Conservation (phyloP, 2,888 invertebrate species). For the Phytoseiulus persimilis region DNA sequence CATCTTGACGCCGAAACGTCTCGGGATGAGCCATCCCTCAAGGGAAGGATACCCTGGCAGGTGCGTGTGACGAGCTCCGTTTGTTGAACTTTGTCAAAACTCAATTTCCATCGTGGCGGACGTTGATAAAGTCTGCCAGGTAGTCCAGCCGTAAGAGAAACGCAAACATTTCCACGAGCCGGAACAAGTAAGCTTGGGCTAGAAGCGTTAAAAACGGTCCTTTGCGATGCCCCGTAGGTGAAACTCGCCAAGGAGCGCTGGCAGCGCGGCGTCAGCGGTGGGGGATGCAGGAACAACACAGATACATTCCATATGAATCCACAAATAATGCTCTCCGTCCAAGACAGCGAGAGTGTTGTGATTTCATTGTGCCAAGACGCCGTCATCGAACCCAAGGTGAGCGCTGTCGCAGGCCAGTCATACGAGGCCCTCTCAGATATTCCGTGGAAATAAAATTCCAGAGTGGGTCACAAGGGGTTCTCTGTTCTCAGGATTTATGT, state of each 20-base stretch:
- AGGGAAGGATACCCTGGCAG: constrained; percentile 72
- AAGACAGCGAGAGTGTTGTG: constrained; percentile 61
- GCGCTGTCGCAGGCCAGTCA: constrained; percentile 35
- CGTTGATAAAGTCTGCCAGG: too few species aligned
- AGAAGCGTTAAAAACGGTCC: background rate
- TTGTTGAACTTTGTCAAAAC: too few species aligned
- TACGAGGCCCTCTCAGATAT: too few species aligned
- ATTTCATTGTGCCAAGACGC: constrained; percentile 80
- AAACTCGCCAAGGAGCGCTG: constrained; percentile 75
- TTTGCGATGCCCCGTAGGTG: background rate
- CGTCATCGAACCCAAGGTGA: constrained; percentile 79
- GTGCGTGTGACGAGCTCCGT: constrained; percentile 54
- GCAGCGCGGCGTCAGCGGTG: constrained; percentile 76
- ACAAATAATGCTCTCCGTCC: constrained; percentile 67
- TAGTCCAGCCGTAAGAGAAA: too few species aligned
- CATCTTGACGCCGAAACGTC: constrained; percentile 79
- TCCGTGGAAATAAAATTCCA: too few species aligned
- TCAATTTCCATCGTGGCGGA: too few species aligned
- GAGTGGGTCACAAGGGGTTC: too few species aligned
- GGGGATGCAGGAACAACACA: constrained; percentile 78
- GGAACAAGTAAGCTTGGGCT: too few species aligned
- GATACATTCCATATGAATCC: constrained; percentile 89
- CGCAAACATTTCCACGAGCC: too few species aligned
- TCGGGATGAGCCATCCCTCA: constrained; percentile 69
- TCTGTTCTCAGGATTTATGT: too few species aligned